phyloP scores from a whole-genome alignment of 2,797 vertebrate species.

The Sarcophilus harrisii region DNA sequence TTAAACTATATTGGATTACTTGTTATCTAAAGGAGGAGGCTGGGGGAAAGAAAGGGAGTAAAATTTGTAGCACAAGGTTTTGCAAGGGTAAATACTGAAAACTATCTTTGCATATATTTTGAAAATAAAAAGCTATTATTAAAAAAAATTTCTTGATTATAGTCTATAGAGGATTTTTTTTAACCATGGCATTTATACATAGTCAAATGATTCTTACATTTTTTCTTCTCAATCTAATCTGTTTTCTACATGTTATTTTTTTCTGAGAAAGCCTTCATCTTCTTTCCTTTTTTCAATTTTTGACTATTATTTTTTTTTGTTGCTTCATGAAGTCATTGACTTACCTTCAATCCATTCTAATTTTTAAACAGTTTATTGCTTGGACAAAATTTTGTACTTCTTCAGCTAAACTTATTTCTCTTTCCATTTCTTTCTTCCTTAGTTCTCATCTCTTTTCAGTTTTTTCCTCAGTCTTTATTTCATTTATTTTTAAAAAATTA shows the following conservation, averaged over 20 bases:
- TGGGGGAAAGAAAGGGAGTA: no score
- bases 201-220: not conserved
- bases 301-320: not conserved
- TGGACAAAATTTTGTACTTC: not conserved
- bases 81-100: no score
- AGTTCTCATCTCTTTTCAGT: not conserved
- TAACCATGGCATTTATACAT: not conserved
- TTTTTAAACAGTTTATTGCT: not conserved
- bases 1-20: no score
- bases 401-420: not conserved
- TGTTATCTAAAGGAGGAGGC: no score
- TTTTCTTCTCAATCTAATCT: not conserved
- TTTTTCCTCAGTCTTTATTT: not conserved
- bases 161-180: not conserved
- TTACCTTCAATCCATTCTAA: not conserved
- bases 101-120: no score
- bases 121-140: no score
- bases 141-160: not conserved
- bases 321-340: not conserved
- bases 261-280: not conserved
- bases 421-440: not conserved
- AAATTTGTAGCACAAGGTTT: no score
- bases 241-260: not conserved
- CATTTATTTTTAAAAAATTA: not conserved
- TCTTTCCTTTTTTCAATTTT: not conserved